These are phyloP conservation scores for Adelges cooleyi DNA, from an alignment of 1,140 invertebrate genomes.

Conservation along the genomic window DNA sequence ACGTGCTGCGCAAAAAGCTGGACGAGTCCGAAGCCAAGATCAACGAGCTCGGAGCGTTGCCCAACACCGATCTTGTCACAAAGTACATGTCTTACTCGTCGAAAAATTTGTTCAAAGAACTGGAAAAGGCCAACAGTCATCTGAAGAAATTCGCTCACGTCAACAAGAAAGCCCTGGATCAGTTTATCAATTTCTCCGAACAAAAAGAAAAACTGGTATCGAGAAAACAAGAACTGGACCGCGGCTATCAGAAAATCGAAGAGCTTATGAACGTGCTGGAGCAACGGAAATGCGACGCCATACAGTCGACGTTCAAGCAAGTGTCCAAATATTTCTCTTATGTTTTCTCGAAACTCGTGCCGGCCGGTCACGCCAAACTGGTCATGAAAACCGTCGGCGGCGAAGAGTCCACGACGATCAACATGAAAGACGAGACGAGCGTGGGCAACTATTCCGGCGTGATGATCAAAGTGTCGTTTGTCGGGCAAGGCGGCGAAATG, in stretches of 20 bases:
- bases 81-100: slow-evolving; percentile 79
- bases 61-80: slow-evolving; percentile 77
- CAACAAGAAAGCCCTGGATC: slow-evolving; percentile 98
- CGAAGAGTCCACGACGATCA: slow-evolving; percentile 43
- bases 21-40: slow-evolving; percentile 94
- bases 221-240: slow-evolving; percentile 89
- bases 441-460: slow-evolving; percentile 72
- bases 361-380: slow-evolving; percentile 81
- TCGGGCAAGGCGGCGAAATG: slow-evolving; percentile 69
- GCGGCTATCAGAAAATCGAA: slow-evolving; percentile 84
- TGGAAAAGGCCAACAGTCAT: slow-evolving; percentile 95
- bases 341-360: slow-evolving; percentile 96
- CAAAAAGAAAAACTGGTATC: slow-evolving; percentile 96
- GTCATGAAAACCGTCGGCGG: slow-evolving; percentile 69
- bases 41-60: slow-evolving; percentile 72
- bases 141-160: slow-evolving; percentile 98
- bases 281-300: slow-evolving; percentile 93
- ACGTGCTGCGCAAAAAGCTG: slow-evolving; percentile 84
- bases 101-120: slow-evolving; percentile 86
- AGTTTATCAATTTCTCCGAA: slow-evolving; percentile 97
- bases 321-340: slow-evolving; percentile 97
- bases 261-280: slow-evolving; percentile 92
- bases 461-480: slow-evolving; percentile 54
- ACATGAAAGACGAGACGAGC: slow-evolving; percentile 43
- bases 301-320: slow-evolving; percentile 97